Evolutionary conservation across 2,797 vertebrate species (phyloP).

Genomic region (Sphaeramia orbicularis): DNA sequence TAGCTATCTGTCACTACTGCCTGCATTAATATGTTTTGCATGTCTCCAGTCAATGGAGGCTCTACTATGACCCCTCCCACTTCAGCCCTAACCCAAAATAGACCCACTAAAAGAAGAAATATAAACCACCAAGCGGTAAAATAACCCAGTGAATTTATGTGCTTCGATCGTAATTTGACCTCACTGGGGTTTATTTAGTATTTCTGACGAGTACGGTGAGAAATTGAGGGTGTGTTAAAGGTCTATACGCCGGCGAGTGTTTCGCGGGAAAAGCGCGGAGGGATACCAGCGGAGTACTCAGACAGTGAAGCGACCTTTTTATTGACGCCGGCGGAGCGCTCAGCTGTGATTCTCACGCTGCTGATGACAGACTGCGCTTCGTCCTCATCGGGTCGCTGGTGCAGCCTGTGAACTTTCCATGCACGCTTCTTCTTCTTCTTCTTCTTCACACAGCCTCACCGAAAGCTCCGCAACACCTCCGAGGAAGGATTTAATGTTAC

Average conservation of each 20-base stretch:
- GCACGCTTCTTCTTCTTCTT: conserved; percentile 22
- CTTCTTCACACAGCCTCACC: conserved; percentile 12
- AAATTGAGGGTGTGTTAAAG: not conserved
- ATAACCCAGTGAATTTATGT: rapidly evolving
- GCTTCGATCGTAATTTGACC: rapidly evolving
- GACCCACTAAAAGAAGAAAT: conserved; percentile 2
- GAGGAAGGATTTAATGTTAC: conserved; percentile 74
- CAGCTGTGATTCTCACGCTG: conserved; percentile 75
- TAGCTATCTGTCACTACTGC: conserved; percentile 46
- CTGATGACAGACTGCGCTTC: conserved; percentile 45
- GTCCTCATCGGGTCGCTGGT: conserved; percentile 18
- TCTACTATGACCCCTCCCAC: conserved; percentile 75
- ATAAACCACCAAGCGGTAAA: rapidly evolving
- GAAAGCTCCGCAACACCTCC: conserved; percentile 39
- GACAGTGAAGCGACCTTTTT: conserved; percentile 55
- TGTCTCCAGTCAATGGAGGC: conserved; percentile 64
- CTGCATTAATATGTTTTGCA: conserved; percentile 55
- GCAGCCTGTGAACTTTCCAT: conserved; percentile 41
- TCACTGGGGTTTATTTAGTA: rapidly evolving
- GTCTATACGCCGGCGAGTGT: conserved; percentile 9
- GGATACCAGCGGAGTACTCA: conserved; percentile 18
- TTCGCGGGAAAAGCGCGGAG: conserved; percentile 75
- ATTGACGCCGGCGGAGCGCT: conserved; percentile 42
- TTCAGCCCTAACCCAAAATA: conserved; percentile 43
- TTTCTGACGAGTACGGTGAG: rapidly evolving